Conservation (phyloP, 2,888 invertebrate genomes). For the Scaptomyza tumidula region DNA sequence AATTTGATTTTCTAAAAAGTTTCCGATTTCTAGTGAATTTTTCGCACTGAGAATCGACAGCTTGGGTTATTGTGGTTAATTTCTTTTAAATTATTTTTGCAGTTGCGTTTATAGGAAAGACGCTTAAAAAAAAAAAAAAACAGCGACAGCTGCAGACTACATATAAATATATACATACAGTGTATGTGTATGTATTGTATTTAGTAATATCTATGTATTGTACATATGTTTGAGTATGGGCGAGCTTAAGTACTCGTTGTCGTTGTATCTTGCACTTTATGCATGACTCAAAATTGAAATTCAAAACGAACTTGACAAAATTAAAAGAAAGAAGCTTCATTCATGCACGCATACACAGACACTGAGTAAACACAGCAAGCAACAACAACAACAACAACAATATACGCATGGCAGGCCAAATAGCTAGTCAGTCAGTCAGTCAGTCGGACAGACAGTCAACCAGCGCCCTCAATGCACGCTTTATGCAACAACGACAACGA, state of each 20-base stretch:
- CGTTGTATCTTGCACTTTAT: conserved; percentile 67
- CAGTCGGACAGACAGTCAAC: conserved; percentile 52
- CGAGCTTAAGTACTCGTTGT: conserved; percentile 60
- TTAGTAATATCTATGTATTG: conserved; percentile 1
- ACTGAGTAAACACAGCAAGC: conserved; percentile 47
- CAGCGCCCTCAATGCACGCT: conserved; percentile 79
- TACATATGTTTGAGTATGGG: conserved; percentile 29
- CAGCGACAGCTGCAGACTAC: conserved; percentile 64
- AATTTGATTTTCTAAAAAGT: conserved; percentile 80
- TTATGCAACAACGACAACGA: conserved; percentile 63
- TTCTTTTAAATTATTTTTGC: conserved; percentile 78
- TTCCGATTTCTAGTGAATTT: conserved; percentile 79
- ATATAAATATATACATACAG: conserved; percentile 4
- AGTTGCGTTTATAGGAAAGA: conserved; percentile 55
- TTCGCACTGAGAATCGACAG: conserved; percentile 68
- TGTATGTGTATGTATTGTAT: conserved; percentile 1
- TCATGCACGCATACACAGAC: conserved; percentile 74
- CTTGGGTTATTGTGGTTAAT: conserved; percentile 76
- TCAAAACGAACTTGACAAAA: conserved; percentile 80
- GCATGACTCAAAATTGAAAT: conserved; percentile 80
- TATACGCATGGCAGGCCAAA: conserved; percentile 70
- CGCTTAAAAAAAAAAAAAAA: conserved; percentile 43
- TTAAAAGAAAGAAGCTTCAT: conserved; percentile 81
- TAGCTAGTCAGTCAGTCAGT: conserved; percentile 46
- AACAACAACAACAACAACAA: conserved; percentile 43